Evolutionary conservation across 2,888 invertebrate genomes (phyloP).

Genomic region (Melipona bicolor): DNA sequence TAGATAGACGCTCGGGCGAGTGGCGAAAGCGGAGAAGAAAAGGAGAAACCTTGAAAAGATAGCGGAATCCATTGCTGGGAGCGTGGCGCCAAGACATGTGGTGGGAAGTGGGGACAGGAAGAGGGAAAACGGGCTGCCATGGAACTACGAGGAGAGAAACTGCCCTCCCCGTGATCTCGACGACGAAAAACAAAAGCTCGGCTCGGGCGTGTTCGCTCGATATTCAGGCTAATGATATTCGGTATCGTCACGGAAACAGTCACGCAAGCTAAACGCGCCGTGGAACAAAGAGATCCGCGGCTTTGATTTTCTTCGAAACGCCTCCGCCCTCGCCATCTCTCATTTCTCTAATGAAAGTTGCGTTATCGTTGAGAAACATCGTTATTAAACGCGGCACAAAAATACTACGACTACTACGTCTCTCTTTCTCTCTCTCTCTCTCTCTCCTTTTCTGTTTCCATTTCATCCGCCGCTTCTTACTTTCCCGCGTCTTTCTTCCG

Average conservation of each 20-base stretch:
- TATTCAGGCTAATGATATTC: constrained; percentile 65
- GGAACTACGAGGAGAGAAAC: constrained; percentile 16
- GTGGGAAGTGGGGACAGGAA: neutral
- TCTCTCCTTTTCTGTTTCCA: too few species aligned
- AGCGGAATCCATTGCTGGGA: constrained; percentile 40
- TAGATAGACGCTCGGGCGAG: neutral
- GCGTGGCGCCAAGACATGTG: constrained; percentile 15
- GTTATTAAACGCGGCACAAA: constrained; percentile 1
- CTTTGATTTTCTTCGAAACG: constrained; percentile 42
- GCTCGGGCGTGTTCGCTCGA: constrained; percentile 51
- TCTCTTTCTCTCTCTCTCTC: neutral
- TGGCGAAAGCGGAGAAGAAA: neutral
- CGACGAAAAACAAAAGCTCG: constrained; percentile 49
- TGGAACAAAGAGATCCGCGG: constrained; percentile 28
- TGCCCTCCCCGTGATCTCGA: neutral
- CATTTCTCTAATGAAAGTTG: constrained; percentile 40
- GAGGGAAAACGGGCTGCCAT: neutral
- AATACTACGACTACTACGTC: neutral
- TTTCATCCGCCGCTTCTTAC: neutral
- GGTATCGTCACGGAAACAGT: constrained; percentile 35
- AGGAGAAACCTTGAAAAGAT: neutral
- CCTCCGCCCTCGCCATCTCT: constrained; percentile 8
- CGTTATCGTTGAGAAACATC: constrained; percentile 16
- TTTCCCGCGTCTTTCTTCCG: neutral
- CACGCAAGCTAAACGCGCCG: constrained; percentile 41